Conservation (phyloP, 2,113 vertebrate genomes). For the Tonatia bakeri region DNA sequence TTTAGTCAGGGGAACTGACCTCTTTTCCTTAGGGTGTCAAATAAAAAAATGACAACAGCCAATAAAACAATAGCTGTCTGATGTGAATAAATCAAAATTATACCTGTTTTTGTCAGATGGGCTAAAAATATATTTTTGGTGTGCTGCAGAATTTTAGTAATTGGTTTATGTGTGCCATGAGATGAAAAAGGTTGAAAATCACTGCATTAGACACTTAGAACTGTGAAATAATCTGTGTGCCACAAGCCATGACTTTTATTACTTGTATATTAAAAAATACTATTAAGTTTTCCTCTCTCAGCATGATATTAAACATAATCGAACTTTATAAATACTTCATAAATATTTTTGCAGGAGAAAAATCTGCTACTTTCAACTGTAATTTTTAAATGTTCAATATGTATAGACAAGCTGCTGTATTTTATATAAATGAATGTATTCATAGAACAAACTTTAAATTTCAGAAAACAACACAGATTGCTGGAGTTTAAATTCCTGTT, state of each 20-base stretch:
- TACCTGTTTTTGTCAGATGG: too few species aligned
- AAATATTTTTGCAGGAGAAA: conserved; percentile 71
- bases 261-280: conserved; percentile 49
- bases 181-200: not conserved
- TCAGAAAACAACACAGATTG: conserved; percentile 76
- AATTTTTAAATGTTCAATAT: conserved; percentile 76
- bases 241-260: not conserved
- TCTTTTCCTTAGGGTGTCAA: too few species aligned
- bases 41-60: too few species aligned
- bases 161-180: too few species aligned
- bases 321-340: conserved; percentile 71
- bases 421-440: conserved; percentile 79
- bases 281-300: conserved; percentile 39
- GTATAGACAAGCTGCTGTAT: conserved; percentile 79
- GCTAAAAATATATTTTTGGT: too few species aligned
- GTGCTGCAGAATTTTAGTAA: too few species aligned
- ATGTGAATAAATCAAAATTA: too few species aligned
- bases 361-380: conserved; percentile 74
- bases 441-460: conserved; percentile 77
- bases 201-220: not conserved
- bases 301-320: conserved; percentile 68
- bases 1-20: too few species aligned
- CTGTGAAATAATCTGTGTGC: not conserved
- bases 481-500: conserved; percentile 71
- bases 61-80: too few species aligned